Conservation (phyloP, 2,888 invertebrate species). For the Lasius platythorax region DNA sequence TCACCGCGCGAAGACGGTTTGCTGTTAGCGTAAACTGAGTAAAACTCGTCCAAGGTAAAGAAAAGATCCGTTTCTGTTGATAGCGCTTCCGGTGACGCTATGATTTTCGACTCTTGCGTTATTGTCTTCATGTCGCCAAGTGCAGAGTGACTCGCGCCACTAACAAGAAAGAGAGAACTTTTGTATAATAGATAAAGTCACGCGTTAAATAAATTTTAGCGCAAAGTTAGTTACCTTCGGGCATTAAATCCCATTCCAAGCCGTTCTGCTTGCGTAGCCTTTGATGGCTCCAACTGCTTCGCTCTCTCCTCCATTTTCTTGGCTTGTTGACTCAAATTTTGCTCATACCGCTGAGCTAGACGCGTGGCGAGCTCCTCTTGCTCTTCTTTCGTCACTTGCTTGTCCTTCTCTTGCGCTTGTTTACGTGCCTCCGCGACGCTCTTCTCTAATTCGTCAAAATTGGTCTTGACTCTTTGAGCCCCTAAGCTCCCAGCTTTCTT, state of each 20-base stretch:
- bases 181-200: slow-evolving; percentile 29
- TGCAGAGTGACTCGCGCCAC: slow-evolving; percentile 94
- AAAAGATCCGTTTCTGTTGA: slow-evolving; percentile 75
- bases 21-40: slow-evolving; percentile 73
- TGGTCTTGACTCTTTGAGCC: slow-evolving; percentile 97
- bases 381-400: slow-evolving; percentile 89
- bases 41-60: slow-evolving; percentile 86
- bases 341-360: slow-evolving; percentile 89
- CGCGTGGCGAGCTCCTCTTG: slow-evolving; percentile 90
- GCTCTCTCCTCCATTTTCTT: slow-evolving; percentile 91
- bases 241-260: slow-evolving; percentile 95
- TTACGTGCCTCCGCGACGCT: slow-evolving; percentile 92
- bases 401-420: slow-evolving; percentile 82
- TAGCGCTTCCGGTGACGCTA: slow-evolving; percentile 77
- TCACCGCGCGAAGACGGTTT: slow-evolving; percentile 80
- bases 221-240: slow-evolving; percentile 85
- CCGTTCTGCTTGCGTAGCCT: slow-evolving; percentile 95
- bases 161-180: slow-evolving; percentile 73
- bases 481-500: slow-evolving; percentile 95
- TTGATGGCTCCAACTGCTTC: slow-evolving; percentile 92
- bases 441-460: slow-evolving; percentile 97
- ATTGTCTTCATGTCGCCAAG: slow-evolving; percentile 96
- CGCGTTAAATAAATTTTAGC: neutral
- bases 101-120: slow-evolving; percentile 90
- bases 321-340: slow-evolving; percentile 91